Conservation (phyloP, 2,113 vertebrate genomes). For the Malurus elegans region DNA sequence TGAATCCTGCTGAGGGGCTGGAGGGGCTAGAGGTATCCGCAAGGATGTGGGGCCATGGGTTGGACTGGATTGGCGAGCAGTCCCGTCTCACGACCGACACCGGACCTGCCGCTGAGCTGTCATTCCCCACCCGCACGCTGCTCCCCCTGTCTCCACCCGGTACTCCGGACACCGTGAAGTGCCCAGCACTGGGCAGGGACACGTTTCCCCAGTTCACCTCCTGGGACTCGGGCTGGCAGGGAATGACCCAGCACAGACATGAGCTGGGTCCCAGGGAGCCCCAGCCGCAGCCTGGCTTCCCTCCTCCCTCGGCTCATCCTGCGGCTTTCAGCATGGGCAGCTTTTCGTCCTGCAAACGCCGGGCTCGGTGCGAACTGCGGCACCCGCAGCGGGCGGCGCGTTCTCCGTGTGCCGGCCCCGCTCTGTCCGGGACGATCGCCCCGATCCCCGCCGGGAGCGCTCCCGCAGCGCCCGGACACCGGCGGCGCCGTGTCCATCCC, state of each 20-base stretch:
- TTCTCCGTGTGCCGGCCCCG: not conserved
- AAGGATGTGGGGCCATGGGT: accelerated
- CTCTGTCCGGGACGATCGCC: not conserved
- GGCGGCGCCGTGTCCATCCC: not conserved
- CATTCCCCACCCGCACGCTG: accelerated
- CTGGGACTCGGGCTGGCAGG: not conserved
- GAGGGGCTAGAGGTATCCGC: not conserved
- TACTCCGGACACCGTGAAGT: not conserved
- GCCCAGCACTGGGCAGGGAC: not conserved
- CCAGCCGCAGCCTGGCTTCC: not conserved
- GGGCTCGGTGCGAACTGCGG: accelerated
- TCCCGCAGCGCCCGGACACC: not conserved
- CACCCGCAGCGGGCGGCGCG: not conserved
- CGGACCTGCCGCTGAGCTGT: accelerated
- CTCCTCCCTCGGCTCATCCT: not conserved
- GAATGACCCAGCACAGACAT: not conserved
- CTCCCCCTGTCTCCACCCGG: accelerated
- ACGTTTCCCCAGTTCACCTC: accelerated
- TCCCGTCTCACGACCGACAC: accelerated
- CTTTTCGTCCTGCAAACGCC: not conserved
- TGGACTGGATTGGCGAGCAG: accelerated
- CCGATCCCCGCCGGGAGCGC: no score
- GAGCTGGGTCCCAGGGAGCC: not conserved
- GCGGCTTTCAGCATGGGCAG: not conserved
- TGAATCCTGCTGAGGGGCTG: not conserved